Evolutionary conservation across 2,113 vertebrate species (phyloP).

Genomic region (Epinephelus moara): DNA sequence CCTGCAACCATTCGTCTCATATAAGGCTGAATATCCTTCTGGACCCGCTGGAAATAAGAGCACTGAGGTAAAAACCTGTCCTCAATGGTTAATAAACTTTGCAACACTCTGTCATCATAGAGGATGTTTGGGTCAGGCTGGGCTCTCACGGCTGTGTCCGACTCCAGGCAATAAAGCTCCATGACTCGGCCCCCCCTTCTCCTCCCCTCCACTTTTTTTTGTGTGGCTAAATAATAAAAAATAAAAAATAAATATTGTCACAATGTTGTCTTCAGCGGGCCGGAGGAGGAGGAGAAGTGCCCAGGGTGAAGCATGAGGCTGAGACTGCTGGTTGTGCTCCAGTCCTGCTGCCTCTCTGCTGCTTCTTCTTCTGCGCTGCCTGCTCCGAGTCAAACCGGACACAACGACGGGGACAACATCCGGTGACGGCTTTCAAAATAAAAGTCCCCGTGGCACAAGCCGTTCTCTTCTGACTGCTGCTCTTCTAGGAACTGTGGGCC

Average conservation of each 20-base stretch:
- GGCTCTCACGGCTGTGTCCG: constrained; percentile 89
- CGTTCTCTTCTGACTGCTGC: neutral
- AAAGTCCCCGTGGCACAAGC: neutral
- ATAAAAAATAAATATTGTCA: constrained; percentile 69
- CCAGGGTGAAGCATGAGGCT: constrained; percentile 79
- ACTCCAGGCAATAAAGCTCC: constrained; percentile 94
- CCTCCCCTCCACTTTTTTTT: constrained; percentile 36
- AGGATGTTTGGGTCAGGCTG: constrained; percentile 90
- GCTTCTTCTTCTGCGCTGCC: constrained; percentile 50
- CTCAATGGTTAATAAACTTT: constrained; percentile 92
- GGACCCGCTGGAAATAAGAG: constrained; percentile 94
- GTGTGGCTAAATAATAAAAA: constrained; percentile 30
- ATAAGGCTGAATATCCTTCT: constrained; percentile 94
- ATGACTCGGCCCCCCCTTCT: constrained; percentile 78
- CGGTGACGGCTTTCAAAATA: constrained; percentile 24
- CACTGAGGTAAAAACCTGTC: constrained; percentile 92
- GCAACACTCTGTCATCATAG: constrained; percentile 92
- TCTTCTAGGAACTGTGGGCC: neutral
- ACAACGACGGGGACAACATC: neutral
- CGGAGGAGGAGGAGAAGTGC: constrained; percentile 57
- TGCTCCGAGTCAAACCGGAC: neutral
- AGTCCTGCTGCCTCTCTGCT: constrained; percentile 69
- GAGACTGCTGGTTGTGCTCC: constrained; percentile 63
- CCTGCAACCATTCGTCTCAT: constrained; percentile 95
- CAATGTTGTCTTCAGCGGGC: constrained; percentile 60